Percentiles rank a stretch among this genome's conserved stretches.
These are phyloP conservation scores for Podarcis muralis DNA, from an alignment of 2,113 vertebrate species.

Conservation along the genomic window DNA sequence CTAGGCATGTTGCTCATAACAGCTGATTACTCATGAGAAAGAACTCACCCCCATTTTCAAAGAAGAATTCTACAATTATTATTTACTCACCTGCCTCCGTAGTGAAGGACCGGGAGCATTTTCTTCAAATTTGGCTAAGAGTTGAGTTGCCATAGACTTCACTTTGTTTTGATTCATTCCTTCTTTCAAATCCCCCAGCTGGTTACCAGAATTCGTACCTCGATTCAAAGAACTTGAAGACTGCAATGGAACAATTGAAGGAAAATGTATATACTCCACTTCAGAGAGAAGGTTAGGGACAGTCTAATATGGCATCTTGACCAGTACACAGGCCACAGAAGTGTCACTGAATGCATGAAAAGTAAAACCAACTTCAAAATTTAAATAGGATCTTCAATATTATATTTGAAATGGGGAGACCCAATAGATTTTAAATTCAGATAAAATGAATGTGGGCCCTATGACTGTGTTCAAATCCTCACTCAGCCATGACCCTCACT, in stretches of 20 bases:
- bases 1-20: rapidly evolving
- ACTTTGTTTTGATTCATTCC: conserved; percentile 88
- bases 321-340: background rate
- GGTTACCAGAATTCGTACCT: conserved; percentile 63
- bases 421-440: background rate
- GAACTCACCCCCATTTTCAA: background rate
- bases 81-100: conserved; percentile 83
- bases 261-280: background rate
- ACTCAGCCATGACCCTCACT: too few species aligned
- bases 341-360: background rate
- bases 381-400: background rate
- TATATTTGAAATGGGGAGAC: background rate
- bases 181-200: conserved; percentile 75
- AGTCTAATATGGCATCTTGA: background rate
- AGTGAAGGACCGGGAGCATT: conserved; percentile 74
- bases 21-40: background rate
- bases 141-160: conserved; percentile 91
- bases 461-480: too few species aligned
- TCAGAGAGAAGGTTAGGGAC: background rate
- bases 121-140: conserved; percentile 95
- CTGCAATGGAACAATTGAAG: conserved; percentile 68
- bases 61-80: background rate
- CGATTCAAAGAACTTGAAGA: conserved; percentile 75
- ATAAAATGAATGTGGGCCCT: background rate
- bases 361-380: background rate